Evolutionary conservation across 2,888 invertebrate genomes (phyloP), one percentile per base, ranked within the genome.

Genomic region (Phrixothrix hirtus): DNA sequence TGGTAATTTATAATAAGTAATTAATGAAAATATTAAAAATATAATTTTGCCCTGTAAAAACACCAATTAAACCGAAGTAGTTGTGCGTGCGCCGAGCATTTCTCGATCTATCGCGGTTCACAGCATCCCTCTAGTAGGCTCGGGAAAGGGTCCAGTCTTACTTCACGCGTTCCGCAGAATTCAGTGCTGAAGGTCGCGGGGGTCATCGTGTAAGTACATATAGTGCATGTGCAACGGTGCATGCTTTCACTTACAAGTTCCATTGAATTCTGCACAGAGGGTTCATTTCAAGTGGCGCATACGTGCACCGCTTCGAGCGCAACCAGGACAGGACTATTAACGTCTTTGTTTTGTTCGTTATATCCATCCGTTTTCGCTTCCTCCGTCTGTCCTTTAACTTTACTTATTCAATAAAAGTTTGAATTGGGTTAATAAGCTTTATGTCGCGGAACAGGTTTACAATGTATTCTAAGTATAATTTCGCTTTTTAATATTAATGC

Each of bases 11-110:
- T n/a, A n/a, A n/a, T n/a, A n/a, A n/a, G 14, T 48, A 7, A 29
- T 41, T 32, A n/a, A 9, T 15, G 6, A 30, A 45, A 25, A 47
- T 41, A 12, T 27, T 38, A 45, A 51, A 46, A 42, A 38, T 36
- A 41, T 38, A 36, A 53, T 44, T 47, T 37, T 37, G 26, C 34
- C 37, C 53, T 43, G 70, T 71, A 75, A 75, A 75, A 75, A 72
- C 71, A 70, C 74, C 75, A 75, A 75, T 75, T 75, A 75, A 73
- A 74, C 70, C 75, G 70, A 71, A 71, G 74, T 72, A 69, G 72
- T 74, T 73, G 74, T 75, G 74, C 75, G 75, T 75, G 73, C 74
- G 75, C 71, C 70, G 70, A 72, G 70, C 72, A 71, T 73, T 74
- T 73, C 74, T 71, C 75, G 74, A 74, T 75, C 75, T 75, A 74